These are phyloP conservation scores for Chrysomela aeneicollis DNA, from an alignment of 2,888 invertebrate genomes.

Conservation along the genomic window DNA sequence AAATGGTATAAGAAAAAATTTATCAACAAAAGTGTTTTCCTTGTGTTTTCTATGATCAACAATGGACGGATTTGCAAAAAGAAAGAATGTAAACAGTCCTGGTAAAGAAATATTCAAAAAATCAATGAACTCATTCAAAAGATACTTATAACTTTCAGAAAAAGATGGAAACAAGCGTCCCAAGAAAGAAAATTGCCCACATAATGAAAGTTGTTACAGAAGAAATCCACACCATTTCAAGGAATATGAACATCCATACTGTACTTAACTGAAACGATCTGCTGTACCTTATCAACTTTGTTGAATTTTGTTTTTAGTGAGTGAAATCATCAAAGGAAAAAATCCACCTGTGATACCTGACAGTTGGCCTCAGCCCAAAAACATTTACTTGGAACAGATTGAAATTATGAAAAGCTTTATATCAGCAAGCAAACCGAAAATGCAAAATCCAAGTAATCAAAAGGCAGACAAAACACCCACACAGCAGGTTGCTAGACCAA, in stretches of 20 bases:
- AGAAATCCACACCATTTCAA: constrained; percentile 85
- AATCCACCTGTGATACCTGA: constrained; percentile 66
- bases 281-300: neutral
- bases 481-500: neutral
- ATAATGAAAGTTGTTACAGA: constrained; percentile 81
- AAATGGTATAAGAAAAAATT: too few species aligned
- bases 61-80: constrained; percentile 22
- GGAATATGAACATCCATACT: constrained; percentile 81
- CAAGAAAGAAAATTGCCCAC: constrained; percentile 71
- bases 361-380: constrained; percentile 63
- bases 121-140: neutral
- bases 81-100: constrained; percentile 16
- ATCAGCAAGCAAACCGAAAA: neutral
- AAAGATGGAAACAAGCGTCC: constrained; percentile 37
- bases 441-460: constrained; percentile 1
- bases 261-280: constrained; percentile 64
- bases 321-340: constrained; percentile 66
- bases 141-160: constrained; percentile 7
- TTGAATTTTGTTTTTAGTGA: constrained; percentile 64
- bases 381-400: constrained; percentile 70
- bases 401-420: constrained; percentile 59
- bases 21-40: too few species aligned
- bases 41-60: neutral
- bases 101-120: neutral
- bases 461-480: neutral